These are phyloP conservation scores for Anableps anableps DNA, from an alignment of 2,797 vertebrate genomes.

Conservation along the genomic window DNA sequence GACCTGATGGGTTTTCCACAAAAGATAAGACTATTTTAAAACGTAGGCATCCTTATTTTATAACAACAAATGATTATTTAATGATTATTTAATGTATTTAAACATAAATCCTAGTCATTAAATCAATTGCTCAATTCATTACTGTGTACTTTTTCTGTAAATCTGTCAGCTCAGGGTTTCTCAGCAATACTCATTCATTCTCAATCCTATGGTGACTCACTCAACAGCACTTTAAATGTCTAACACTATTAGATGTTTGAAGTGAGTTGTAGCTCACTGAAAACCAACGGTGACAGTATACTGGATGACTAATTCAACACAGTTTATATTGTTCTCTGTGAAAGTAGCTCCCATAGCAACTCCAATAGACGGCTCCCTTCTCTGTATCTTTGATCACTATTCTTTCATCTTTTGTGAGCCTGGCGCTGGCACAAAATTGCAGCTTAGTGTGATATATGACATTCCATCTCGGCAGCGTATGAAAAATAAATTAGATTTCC, in stretches of 20 bases:
- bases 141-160: no score
- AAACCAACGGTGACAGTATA: conserved; percentile 51
- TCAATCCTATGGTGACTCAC: background rate
- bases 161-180: background rate
- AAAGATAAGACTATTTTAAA: background rate
- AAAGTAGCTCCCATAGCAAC: conserved; percentile 55
- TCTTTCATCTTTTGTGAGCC: conserved; percentile 77
- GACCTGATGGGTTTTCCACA: background rate
- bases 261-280: conserved; percentile 36
- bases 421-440: conserved; percentile 65
- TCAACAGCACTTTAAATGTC: conserved; percentile 17
- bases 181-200: conserved; percentile 8
- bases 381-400: conserved; percentile 75
- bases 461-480: conserved; percentile 75
- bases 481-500: conserved; percentile 83
- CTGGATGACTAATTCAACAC: conserved; percentile 63
- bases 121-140: background rate
- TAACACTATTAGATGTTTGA: conserved; percentile 34
- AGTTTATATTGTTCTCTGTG: conserved; percentile 68
- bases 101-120: background rate
- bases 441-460: conserved; percentile 74
- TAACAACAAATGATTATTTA: background rate
- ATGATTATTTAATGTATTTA: background rate
- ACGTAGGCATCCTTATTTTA: background rate
- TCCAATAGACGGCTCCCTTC: conserved; percentile 52